Evolutionary conservation across 2,888 invertebrate genomes (phyloP), one percentile per base, ranked within the genome.

Genomic region (Parnassius mnemosyne): DNA sequence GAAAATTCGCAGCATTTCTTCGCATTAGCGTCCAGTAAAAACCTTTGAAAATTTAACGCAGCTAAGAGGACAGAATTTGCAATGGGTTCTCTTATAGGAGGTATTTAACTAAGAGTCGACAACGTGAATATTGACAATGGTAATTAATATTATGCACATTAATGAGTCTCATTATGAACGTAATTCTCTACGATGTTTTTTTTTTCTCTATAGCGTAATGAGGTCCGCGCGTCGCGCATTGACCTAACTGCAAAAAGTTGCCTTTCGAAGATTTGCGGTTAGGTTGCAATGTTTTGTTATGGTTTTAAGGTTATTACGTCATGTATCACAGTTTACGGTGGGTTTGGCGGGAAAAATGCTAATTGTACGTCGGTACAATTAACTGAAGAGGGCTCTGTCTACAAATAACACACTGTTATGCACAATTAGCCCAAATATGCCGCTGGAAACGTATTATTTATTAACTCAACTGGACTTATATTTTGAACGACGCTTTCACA

Each of bases 81-180:
- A 54, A 54, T 49, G 13, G 10, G 25, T 44, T 51, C 1, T 44
- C 43, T 55, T 12, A 11, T 46, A 7, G 34, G 43, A 44, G 42
- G 20, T 50, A 51, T 49, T 49, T 34, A 81, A 81, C 71, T 72
- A 76, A 81, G 78, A 77, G 72, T 69, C 75, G 54, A 56, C 72
- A 73, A 78, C 78, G 81, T 85, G 84, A 84, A 85, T 87, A 84
- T 83, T 85, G 75, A 87, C 84, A 85, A 86, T 87, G 71, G 76
- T 78, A 80, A 87, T 87, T 84, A 83, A 75, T 81, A 72, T 77
- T 74, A 69, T 71, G 64, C 76, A 71, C 82, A 84, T 85, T 83
- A 79, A 83, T 79, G 81, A 77, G 72, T 78, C 71, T 78, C 71
- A 77, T 78, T 77, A 76, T 68, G 67, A 73, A 68, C 68, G 76